These are phyloP conservation scores for Tetraneura akinire DNA, from an alignment of 1,140 invertebrate species.

Conservation along the genomic window DNA sequence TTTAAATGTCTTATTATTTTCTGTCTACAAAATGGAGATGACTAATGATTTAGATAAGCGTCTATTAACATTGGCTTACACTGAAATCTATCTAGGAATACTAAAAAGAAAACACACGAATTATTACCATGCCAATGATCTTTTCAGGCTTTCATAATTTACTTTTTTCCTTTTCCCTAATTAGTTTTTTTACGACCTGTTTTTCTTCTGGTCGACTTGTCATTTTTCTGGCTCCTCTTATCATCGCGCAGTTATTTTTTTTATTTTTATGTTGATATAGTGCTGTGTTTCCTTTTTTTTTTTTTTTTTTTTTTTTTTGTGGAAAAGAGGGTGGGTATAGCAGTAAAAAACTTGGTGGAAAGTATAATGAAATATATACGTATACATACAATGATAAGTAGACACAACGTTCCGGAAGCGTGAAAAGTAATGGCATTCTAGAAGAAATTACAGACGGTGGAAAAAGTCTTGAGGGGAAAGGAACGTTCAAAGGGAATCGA, in stretches of 20 bases:
- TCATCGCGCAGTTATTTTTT: not conserved
- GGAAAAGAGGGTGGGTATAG: accelerated
- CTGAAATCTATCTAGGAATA: not conserved
- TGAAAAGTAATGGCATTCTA: slow-evolving; percentile 19
- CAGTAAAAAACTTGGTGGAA: not conserved
- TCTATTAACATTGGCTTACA: not conserved
- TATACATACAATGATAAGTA: slow-evolving; percentile 1
- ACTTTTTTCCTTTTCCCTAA: not conserved
- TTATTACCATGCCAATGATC: not conserved
- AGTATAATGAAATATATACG: not conserved
- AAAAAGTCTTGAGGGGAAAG: not conserved
- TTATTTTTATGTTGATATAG: too few relatives aligned
- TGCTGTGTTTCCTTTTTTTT: not conserved
- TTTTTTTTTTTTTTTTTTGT: not conserved
- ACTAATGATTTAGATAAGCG: not conserved
- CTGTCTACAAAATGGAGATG: not conserved
- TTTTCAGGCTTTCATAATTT: not conserved
- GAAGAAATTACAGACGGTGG: not conserved
- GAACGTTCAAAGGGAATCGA: slow-evolving; percentile 39
- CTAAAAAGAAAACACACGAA: not conserved
- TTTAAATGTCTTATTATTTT: not conserved
- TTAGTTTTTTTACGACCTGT: slow-evolving; percentile 19
- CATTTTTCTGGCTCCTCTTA: not conserved
- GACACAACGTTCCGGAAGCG: slow-evolving; percentile 19
- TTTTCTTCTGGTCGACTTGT: not conserved